phyloP scores from a whole-genome alignment of 2,888 invertebrate genomes.

The Oscheius sp. region DNA sequence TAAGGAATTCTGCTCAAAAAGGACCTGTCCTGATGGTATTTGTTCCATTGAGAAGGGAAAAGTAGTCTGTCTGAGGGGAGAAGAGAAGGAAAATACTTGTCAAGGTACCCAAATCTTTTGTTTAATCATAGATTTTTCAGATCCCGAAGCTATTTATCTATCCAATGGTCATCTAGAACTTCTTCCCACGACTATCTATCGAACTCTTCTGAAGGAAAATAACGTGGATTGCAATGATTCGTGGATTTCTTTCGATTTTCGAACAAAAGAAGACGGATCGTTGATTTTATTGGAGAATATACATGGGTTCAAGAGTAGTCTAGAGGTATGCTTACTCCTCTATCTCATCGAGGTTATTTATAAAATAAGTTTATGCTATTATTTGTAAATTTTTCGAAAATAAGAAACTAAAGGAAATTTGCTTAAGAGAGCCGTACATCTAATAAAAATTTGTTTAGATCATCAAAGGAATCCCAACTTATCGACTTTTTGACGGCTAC shows the following conservation, averaged over 20 bases:
- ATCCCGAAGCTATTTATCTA: not conserved
- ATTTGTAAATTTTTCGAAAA: no score
- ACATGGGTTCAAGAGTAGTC: not conserved
- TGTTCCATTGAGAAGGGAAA: slow-evolving; percentile 1
- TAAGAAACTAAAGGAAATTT: no score
- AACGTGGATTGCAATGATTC: slow-evolving; percentile 14
- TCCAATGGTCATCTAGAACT: slow-evolving; percentile 4
- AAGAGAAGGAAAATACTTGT: slow-evolving; percentile 5
- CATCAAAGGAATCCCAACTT: not conserved
- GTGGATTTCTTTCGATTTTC: slow-evolving; percentile 10
- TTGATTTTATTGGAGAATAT: not conserved
- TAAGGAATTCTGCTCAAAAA: not conserved
- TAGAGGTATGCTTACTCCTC: slow-evolving; percentile 21
- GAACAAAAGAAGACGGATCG: not conserved
- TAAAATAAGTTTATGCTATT: no score
- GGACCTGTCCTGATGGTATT: slow-evolving; percentile 2
- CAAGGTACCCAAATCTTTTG: not conserved
- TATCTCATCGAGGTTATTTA: no score
- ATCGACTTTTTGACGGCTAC: slow-evolving; percentile 20
- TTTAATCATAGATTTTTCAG: not conserved
- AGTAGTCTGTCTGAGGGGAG: not conserved
- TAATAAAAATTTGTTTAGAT: not conserved
- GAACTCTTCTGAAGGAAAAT: not conserved
- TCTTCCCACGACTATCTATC: not conserved
- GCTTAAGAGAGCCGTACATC: no score